Evolutionary conservation across 35 echinoderm and acorn worm species (phyloP).

Genomic region (Chiridota heheva): DNA sequence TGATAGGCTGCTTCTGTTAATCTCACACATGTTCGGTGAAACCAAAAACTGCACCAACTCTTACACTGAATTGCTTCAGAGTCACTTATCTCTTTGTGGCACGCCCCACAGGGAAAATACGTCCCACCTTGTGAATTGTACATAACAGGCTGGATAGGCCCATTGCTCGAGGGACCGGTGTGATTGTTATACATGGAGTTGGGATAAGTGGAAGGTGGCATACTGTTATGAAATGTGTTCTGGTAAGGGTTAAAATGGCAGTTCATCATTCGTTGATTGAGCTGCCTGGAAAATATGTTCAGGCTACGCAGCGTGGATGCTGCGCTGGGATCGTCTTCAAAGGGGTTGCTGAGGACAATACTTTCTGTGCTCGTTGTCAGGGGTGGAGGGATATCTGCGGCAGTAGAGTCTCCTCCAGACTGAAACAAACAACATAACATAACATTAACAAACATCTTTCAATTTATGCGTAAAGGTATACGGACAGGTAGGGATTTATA

Average conservation of each 20-base stretch:
- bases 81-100: slow-evolving; percentile 78
- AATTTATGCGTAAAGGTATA: not conserved
- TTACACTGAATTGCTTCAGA: slow-evolving; percentile 76
- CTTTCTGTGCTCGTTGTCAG: slow-evolving; percentile 54
- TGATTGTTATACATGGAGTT: slow-evolving; percentile 45
- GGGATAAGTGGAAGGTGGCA: slow-evolving; percentile 29
- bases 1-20: slow-evolving; percentile 76
- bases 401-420: slow-evolving; percentile 13
- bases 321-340: slow-evolving; percentile 68
- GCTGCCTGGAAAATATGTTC: slow-evolving; percentile 55
- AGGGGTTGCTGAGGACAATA: slow-evolving; percentile 70
- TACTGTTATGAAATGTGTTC: slow-evolving; percentile 64
- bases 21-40: slow-evolving; percentile 78
- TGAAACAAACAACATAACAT: slow-evolving; percentile 12
- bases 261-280: slow-evolving; percentile 68
- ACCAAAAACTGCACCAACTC: slow-evolving; percentile 87
- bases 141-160: slow-evolving; percentile 62
- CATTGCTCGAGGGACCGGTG: slow-evolving; percentile 44
- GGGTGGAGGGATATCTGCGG: slow-evolving; percentile 57
- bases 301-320: slow-evolving; percentile 64
- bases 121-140: slow-evolving; percentile 39
- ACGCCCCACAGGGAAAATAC: slow-evolving; percentile 69
- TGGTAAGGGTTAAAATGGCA: slow-evolving; percentile 68
- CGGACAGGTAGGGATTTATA: not conserved
- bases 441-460: not conserved